phyloP scores from a whole-genome alignment of 2,888 invertebrate genomes.

The Parapristionchus giblindavisi region DNA sequence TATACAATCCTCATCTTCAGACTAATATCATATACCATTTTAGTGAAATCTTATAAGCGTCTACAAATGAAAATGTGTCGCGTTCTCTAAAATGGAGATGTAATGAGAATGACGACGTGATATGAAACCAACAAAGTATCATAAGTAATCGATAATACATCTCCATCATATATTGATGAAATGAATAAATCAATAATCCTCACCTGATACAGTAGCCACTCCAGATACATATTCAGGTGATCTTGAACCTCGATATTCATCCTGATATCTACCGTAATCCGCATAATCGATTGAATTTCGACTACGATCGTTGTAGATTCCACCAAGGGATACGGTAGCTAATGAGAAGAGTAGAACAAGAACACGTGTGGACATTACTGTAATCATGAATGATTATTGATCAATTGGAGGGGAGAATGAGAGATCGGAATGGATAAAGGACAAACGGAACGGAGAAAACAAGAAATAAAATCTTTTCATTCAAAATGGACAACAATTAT shows the following conservation, averaged over 20 bases:
- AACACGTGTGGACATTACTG: conserved; percentile 22
- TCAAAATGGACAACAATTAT: neutral
- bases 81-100: no score
- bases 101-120: no score
- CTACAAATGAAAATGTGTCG: no score
- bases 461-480: neutral
- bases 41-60: no score
- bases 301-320: neutral
- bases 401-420: neutral
- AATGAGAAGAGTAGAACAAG: neutral
- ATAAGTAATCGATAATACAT: no score
- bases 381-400: neutral
- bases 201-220: no score
- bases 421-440: neutral
- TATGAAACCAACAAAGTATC: no score
- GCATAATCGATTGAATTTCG: neutral
- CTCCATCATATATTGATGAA: no score
- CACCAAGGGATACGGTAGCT: conserved; percentile 20
- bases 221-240: no score
- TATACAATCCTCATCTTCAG: no score
- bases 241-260: neutral
- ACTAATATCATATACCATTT: no score
- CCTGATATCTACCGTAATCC: neutral
- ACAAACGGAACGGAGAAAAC: neutral
- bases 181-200: no score